A percentile compares a stretch with the other conserved stretches of the same genome.
Conservation (phyloP, 2,888 invertebrate species). For the Nemapogon koenigi region DNA sequence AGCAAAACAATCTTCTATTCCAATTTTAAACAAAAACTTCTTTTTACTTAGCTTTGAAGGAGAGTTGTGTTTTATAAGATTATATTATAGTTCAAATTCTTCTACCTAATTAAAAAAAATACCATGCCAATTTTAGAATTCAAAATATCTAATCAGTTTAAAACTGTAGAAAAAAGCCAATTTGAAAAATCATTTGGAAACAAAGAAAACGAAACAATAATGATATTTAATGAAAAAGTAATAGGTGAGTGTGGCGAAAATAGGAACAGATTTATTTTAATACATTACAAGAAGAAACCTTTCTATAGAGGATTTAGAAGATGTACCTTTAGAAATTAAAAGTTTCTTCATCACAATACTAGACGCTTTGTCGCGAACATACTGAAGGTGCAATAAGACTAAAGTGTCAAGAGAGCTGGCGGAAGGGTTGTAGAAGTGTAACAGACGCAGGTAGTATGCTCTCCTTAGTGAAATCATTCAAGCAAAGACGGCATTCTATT, state of each 20-base stretch:
- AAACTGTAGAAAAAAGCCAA: conserved; percentile 21
- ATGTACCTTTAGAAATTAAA: not conserved
- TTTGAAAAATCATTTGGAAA: conserved; percentile 27
- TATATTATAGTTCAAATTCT: not conserved
- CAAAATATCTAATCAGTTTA: conserved; percentile 23
- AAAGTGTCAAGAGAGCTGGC: conserved; percentile 36
- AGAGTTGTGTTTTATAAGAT: conserved; percentile 34
- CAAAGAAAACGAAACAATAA: conserved; percentile 17
- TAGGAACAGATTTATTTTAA: conserved; percentile 36
- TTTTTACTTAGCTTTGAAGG: conserved; percentile 18
- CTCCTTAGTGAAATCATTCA: conserved; percentile 32
- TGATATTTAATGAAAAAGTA: conserved; percentile 20
- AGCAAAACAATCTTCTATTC: not conserved
- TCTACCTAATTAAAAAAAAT: conserved; percentile 12
- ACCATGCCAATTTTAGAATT: conserved; percentile 30
- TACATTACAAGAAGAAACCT: conserved; percentile 48
- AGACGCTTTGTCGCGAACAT: conserved; percentile 24
- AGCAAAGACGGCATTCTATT: conserved; percentile 45
- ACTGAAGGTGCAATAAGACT: conserved; percentile 37
- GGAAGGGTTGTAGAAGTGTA: conserved; percentile 33
- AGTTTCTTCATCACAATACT: not conserved
- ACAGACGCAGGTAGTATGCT: conserved; percentile 33
- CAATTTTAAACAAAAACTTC: not conserved
- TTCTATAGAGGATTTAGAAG: conserved; percentile 1
- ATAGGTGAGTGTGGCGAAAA: conserved; percentile 15